A percentile compares a stretch with the other conserved stretches of the same genome.
Evolutionary conservation across 64 coral and sea anemone genomes (phyloP).

Genomic region (Dendronephthya gigantea): DNA sequence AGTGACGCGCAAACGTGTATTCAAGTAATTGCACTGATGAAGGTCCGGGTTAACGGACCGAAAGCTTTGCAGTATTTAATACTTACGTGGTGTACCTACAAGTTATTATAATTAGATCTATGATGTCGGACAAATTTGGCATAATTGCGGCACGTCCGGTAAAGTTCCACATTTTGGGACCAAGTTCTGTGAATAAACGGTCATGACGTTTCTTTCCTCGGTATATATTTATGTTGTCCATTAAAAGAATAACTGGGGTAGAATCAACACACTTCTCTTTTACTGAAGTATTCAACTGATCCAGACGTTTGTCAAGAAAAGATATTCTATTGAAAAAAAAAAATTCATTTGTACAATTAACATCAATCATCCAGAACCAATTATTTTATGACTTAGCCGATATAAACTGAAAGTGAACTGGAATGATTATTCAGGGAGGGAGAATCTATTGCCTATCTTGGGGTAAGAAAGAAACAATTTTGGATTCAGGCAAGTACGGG

Average conservation of each 20-base stretch:
- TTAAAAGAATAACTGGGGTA: not conserved
- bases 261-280: not conserved
- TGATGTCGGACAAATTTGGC: not conserved
- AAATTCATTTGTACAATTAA: not conserved
- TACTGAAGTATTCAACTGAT: not conserved
- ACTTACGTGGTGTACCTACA: too few species aligned
- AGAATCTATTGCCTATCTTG: not conserved
- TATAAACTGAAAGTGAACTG: not conserved
- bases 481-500: too few species aligned
- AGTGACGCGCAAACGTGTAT: too few species aligned
- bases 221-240: constrained; percentile 11
- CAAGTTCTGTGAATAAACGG: not conserved
- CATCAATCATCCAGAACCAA: not conserved
- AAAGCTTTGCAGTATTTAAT: too few species aligned
- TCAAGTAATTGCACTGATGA: too few species aligned
- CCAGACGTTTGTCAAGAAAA: not conserved
- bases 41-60: too few species aligned
- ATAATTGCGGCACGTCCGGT: not conserved
- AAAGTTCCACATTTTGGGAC: constrained; percentile 5
- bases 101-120: too few species aligned
- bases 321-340: not conserved
- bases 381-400: not conserved
- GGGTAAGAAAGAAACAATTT: too few species aligned
- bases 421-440: not conserved
- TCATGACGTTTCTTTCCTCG: not conserved